These are phyloP conservation scores for Platycheirus albimanus DNA, from an alignment of 2,888 invertebrate genomes.

Conservation along the genomic window DNA sequence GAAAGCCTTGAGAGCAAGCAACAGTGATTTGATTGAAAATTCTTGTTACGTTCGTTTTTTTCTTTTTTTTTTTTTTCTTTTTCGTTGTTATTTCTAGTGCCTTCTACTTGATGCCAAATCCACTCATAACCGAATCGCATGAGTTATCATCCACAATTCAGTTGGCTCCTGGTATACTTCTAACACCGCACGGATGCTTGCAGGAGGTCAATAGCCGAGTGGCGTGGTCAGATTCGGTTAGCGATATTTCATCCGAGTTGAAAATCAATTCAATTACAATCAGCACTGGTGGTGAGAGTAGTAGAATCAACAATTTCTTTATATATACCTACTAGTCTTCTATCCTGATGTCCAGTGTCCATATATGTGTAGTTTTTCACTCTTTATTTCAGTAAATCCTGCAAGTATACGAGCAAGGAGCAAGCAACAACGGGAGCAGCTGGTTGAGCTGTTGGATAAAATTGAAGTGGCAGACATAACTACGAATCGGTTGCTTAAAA, in stretches of 20 bases:
- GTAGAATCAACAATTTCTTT: too few species aligned
- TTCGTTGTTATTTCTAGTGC: slow-evolving; percentile 75
- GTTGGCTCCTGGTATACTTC: slow-evolving; percentile 80
- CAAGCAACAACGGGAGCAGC: slow-evolving; percentile 79
- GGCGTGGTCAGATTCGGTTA: slow-evolving; percentile 80
- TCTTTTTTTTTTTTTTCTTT: too few species aligned
- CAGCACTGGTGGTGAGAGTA: slow-evolving; percentile 79
- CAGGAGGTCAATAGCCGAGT: slow-evolving; percentile 80
- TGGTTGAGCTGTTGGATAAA: slow-evolving; percentile 79
- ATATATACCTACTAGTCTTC: too few species aligned
- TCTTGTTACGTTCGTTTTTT: too few species aligned
- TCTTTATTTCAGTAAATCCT: slow-evolving; percentile 78
- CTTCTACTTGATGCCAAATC: slow-evolving; percentile 80
- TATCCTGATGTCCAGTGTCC: too few species aligned
- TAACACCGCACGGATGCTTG: slow-evolving; percentile 80
- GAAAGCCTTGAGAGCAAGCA: background rate
- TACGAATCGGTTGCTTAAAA: slow-evolving; percentile 77
- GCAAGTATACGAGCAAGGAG: slow-evolving; percentile 76
- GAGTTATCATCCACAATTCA: slow-evolving; percentile 80
- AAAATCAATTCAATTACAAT: slow-evolving; percentile 80
- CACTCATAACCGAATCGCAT: slow-evolving; percentile 79
- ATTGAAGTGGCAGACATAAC: slow-evolving; percentile 78
- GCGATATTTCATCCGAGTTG: slow-evolving; percentile 78
- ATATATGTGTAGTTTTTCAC: too few species aligned
- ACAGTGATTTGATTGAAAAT: slow-evolving; percentile 49